Evolutionary conservation across 2,888 invertebrate genomes (phyloP), one percentile per base, ranked within the genome.

Genomic region (Cosmia pyralina): DNA sequence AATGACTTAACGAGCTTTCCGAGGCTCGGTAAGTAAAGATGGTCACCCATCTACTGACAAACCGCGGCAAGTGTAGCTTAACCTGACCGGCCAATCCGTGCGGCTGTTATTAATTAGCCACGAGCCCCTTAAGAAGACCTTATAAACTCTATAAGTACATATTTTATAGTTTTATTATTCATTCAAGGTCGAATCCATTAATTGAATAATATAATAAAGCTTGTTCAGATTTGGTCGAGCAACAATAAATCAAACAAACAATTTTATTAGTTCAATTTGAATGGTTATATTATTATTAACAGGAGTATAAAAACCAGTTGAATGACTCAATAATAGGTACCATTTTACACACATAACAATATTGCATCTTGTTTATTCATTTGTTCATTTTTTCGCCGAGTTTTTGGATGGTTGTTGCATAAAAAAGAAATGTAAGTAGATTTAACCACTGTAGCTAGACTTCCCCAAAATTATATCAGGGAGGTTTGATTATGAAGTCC

Each of bases 301-400:
- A 22, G 22, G 4, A 44, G 28, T 59, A 22, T n/a, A 68, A 57
- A 66, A 60, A 58, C 60, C 48, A 46, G 79, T 68, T 28, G 38
- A 48, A 60, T 60, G 50, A 72, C n/a, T 72, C 74, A 64, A 55
- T 79, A 64, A 34, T 53, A 64, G 41, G 13, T 46, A 59, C 38
- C n/a, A 38, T 2, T 59, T 10, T 22, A 50, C 6, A 13, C 48
- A 64, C 55, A 50, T 78, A 78, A 78, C 64, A 52, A 22, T 0
- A 50, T 68, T 67, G 53, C 34, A 44, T 63, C 50, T 77, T 63
- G 10, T 60, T 53, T 78, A 77, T 77, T 70, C 53, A 70, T 60
- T 69, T 69, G 60, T 38, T 68, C 69, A 50, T 50, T 19, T 48
- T 69, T 13, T 8, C 15, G 28, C 4, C 8, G 1, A 38, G 17